A percentile compares a stretch with the other conserved stretches of the same genome.
Evolutionary conservation across 2,113 vertebrate species (phyloP).

Genomic region (Triplophysa dalaica): DNA sequence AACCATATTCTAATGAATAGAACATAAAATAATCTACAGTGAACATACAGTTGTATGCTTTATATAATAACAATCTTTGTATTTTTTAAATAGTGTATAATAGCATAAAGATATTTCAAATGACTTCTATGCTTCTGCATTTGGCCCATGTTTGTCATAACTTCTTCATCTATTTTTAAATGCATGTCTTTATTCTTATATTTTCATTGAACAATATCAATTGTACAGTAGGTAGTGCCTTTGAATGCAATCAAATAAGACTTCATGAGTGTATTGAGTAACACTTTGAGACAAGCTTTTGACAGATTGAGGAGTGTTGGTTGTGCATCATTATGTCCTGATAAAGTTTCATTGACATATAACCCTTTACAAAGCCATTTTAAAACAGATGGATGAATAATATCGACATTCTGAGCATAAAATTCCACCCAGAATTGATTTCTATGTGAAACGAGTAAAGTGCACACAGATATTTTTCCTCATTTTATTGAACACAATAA

Average conservation of each 20-base stretch:
- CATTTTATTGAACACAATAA: constrained; percentile 94
- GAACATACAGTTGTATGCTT: too few relatives aligned
- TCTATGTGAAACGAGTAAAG: constrained; percentile 4
- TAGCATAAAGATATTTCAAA: too few relatives aligned
- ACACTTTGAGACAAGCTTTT: not conserved
- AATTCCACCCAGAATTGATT: not conserved
- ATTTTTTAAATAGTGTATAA: too few relatives aligned
- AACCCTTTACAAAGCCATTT: not conserved
- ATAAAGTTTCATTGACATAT: not conserved
- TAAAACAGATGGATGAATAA: not conserved
- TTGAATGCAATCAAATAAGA: not conserved
- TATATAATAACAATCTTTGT: too few relatives aligned
- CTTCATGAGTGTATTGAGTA: not conserved
- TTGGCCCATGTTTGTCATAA: too few relatives aligned
- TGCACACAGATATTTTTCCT: constrained; percentile 37
- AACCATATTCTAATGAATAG: too few relatives aligned
- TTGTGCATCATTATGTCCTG: not conserved
- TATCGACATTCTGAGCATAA: not conserved
- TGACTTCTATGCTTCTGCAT: too few relatives aligned
- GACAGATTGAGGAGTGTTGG: not conserved
- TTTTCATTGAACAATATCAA: too few relatives aligned
- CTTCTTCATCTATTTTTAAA: too few relatives aligned
- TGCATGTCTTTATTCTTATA: too few relatives aligned
- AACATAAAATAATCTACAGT: too few relatives aligned
- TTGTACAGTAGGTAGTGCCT: too few relatives aligned